These are phyloP conservation scores for Psettodes erumei DNA, from an alignment of 2,113 vertebrate genomes.

Conservation along the genomic window DNA sequence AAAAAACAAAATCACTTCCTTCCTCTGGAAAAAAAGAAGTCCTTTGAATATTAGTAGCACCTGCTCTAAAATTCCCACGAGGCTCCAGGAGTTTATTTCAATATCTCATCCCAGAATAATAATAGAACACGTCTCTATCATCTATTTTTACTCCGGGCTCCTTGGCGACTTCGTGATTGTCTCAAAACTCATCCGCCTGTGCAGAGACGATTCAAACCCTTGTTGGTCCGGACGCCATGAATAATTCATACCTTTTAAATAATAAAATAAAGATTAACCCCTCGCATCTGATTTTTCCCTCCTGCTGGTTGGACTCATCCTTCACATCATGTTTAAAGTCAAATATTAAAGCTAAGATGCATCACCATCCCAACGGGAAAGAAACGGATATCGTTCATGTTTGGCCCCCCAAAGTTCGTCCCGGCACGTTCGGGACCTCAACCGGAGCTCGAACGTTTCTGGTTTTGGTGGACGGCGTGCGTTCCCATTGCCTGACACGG, in stretches of 20 bases:
- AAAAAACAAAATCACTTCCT: conserved; percentile 1
- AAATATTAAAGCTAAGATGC: not conserved
- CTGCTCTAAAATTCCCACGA: conserved; percentile 45
- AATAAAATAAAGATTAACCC: conserved; percentile 7
- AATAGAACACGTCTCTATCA: conserved; percentile 52
- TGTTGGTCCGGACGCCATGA: not conserved
- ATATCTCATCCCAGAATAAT: conserved; percentile 44
- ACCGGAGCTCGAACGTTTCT: not conserved
- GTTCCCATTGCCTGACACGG: not conserved
- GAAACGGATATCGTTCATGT: no score
- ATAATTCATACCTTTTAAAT: conserved; percentile 45
- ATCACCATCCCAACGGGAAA: not conserved
- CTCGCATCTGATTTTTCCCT: not conserved
- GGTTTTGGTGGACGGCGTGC: not conserved
- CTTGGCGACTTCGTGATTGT: conserved; percentile 30
- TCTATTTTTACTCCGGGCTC: conserved; percentile 68
- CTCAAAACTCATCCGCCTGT: conserved; percentile 8
- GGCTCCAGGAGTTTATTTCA: conserved; percentile 63
- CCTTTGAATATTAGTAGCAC: conserved; percentile 31
- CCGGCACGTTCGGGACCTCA: not conserved
- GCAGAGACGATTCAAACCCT: conserved; percentile 8
- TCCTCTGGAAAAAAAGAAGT: conserved; percentile 20
- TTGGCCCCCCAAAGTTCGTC: no score
- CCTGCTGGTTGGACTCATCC: not conserved
- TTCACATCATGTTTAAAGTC: no score